These are phyloP conservation scores for Gallinago media DNA, from an alignment of 2,113 vertebrate genomes.

Conservation along the genomic window DNA sequence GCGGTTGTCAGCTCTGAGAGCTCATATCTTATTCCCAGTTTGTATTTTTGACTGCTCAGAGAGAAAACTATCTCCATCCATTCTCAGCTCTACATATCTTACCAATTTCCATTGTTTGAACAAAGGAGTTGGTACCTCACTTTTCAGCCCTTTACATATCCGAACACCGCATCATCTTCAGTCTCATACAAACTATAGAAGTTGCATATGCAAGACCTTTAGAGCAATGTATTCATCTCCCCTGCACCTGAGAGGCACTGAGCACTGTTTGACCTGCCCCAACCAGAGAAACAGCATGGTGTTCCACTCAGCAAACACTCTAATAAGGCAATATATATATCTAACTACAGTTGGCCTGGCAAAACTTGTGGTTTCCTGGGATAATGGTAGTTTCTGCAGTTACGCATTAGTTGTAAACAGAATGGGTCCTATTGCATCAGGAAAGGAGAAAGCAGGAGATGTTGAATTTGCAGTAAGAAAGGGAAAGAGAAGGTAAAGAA, in stretches of 20 bases:
- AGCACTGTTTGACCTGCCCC: not conserved
- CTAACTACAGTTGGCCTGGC: not conserved
- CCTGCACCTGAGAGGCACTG: not conserved
- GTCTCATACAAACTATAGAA: not conserved
- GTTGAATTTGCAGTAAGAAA: not conserved
- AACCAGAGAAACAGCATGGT: not conserved
- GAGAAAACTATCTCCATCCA: not conserved
- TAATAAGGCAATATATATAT: not conserved
- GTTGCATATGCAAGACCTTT: not conserved
- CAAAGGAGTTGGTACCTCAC: not conserved
- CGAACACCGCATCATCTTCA: not conserved
- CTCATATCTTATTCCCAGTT: not conserved
- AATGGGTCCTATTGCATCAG: not conserved
- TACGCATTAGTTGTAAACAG: fast-evolving
- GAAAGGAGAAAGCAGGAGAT: not conserved
- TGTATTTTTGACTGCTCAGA: not conserved
- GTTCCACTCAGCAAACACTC: not conserved
- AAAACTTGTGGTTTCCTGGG: not conserved
- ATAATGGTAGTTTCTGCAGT: not conserved
- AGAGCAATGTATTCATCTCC: not conserved
- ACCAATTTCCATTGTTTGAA: not conserved
- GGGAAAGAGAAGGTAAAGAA: not conserved
- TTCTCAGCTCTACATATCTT: fast-evolving
- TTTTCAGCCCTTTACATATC: not conserved
- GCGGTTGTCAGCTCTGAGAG: not conserved